Evolutionary conservation across 2,888 invertebrate species (phyloP), one percentile per base, ranked within the genome.

Genomic region (Meiosimyza platycephala): DNA sequence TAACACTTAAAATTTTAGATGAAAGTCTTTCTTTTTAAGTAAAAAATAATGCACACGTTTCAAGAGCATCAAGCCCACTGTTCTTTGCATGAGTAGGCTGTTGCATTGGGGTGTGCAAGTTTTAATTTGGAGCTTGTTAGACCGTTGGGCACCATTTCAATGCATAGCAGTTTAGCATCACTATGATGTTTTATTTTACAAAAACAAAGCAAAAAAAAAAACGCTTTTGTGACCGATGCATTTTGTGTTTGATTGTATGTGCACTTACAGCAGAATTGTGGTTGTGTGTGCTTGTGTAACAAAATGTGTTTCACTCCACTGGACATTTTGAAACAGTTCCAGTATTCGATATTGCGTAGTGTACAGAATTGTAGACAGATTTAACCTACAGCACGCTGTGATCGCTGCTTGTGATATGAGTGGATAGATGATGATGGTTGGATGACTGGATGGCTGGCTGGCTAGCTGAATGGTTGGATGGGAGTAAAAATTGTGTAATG

Each of bases 311-410:
- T 15, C 62, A 70, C 60, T 69, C 47, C 15, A 59, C 59, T 57
- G 68, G 60, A 69, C 68, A 51, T 64, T 64, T 64, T 51, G 51
- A 64, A 64, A 64, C 64, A 64, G 64, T 64, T 64, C 40, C 40
- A 40, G 51, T 64, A 57, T 57, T 57, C 16, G 54, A 16, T 54
- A 33, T 33, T 60, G 59, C 59, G 28, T 60, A 16, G 59, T 33
- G 22, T 28, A 64, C 12, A 47, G 63, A 63, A 47, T 64, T 63
- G 63, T 22, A 65, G 16, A 66, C 40, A 66, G 22, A 66, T 40
- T 40, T 9, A 28, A 51, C 18, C 51, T 28, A 65, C 33, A 55
- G 22, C 40, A 40, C 9, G 40, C 40, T 40, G 40, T 40, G 40
- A 40, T 40, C 40, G 40, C 40, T 40, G 6, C 40, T 40, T 40